Conservation (phyloP, 2,113 vertebrate genomes). For the Pica pica region DNA sequence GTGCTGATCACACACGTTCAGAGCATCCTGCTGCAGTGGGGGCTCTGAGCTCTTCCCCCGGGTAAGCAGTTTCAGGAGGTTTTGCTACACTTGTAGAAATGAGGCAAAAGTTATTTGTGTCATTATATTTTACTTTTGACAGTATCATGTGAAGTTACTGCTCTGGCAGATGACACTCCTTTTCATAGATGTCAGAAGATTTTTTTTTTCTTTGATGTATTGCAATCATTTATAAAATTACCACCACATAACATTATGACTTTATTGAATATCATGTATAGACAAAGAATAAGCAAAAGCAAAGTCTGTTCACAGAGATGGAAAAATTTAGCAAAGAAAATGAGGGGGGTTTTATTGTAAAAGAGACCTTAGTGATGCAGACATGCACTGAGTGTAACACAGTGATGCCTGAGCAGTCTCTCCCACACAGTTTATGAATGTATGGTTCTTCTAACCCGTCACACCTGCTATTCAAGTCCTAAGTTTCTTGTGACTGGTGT, state of each 20-base stretch:
- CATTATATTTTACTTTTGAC: background rate
- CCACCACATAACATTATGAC: background rate
- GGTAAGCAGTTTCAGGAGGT: background rate
- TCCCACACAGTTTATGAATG: slow-evolving; percentile 10
- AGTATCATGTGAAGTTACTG: background rate
- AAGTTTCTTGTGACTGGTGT: background rate
- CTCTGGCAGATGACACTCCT: background rate
- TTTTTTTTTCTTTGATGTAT: background rate
- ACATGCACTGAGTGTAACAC: background rate
- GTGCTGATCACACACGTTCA: background rate
- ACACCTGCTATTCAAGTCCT: slow-evolving; percentile 44
- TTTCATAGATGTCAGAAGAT: background rate
- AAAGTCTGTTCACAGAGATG: background rate
- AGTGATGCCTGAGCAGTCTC: background rate
- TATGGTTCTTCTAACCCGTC: background rate
- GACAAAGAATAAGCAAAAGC: background rate
- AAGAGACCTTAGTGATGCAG: background rate
- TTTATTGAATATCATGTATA: background rate
- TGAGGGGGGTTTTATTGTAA: background rate
- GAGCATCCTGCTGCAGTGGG: background rate
- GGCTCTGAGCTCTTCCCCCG: background rate
- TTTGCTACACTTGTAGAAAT: background rate
- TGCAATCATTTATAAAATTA: background rate
- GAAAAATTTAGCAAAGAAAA: background rate
- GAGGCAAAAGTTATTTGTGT: background rate